Base-by-base conservation (phyloP, 2,113 vertebrate species). In the Podocnemis expansa region DNA sequence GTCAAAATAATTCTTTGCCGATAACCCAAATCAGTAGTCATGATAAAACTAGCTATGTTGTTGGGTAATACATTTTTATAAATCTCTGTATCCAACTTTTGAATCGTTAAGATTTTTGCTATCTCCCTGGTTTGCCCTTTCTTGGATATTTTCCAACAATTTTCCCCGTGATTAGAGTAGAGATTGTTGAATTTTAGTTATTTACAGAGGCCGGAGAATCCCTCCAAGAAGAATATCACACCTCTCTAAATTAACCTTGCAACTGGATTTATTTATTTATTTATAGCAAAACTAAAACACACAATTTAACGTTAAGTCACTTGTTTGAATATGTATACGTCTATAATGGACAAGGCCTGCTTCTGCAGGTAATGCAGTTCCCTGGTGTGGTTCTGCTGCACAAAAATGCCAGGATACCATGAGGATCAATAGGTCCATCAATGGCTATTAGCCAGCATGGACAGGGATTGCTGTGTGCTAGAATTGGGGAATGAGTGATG, bases 281-380 rank as follows among this genome's bases (percentile, higher is more conserved):
- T 47, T 47, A 31, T 60, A 60, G 29, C 58, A 16, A 34, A 49
- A 49, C 27, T 73, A 83, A 45, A 88, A 13, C n/a, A 3, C 41
- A n/a, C 25, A 10, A 14, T 45, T 84, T 81, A 9, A 12, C 22
- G 4, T 34, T 25, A 29, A 5, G 27, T 75, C 60, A 67, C 54
- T 10, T 0, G 0, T 22, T 11, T 25, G 82, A 7, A 7, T 27
- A 54, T 55, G 14, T 34, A 47, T 10, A 8, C 0, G 0, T 21
- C 75, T 82, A 75, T 67, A 38, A 79, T 19, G 29, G 38, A 70
- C 27, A 82, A 79, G 63, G 52, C 25, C 11, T 52, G 19, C 19
- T 45, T 86, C 49, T 89, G 56, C 13, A 2, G 0, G 41, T 27
- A 3, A 5, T 47, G 63, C 52, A 47, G 21, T 12, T n/a, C 58